These are phyloP conservation scores for Stercorarius parasiticus DNA, from an alignment of 2,113 vertebrate species.

Conservation along the genomic window DNA sequence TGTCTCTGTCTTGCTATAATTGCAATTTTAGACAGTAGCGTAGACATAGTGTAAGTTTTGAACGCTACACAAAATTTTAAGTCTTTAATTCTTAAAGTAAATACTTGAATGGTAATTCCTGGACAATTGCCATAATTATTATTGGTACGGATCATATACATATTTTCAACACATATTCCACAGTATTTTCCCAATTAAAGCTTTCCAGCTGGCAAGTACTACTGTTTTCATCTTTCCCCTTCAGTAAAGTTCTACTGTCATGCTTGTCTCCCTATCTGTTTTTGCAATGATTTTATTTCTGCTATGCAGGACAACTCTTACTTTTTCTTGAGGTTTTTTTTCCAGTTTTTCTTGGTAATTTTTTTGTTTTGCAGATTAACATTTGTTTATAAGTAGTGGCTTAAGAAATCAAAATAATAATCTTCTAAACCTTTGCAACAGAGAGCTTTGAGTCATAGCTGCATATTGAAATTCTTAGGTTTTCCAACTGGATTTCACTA, in stretches of 20 bases:
- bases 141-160: neutral
- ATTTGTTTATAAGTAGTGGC: neutral
- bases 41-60: neutral
- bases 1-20: neutral
- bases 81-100: neutral
- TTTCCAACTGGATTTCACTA: slow-evolving; percentile 11
- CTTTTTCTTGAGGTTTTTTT: neutral
- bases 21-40: neutral
- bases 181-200: neutral
- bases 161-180: neutral
- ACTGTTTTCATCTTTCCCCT: neutral
- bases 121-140: neutral
- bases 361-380: slow-evolving; percentile 11
- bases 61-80: neutral
- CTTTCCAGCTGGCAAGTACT: neutral
- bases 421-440: neutral
- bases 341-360: neutral
- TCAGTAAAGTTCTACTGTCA: neutral
- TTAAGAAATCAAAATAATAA: neutral
- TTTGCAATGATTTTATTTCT: neutral
- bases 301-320: neutral
- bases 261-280: neutral
- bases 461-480: neutral
- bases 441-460: neutral
- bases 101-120: neutral